Evolutionary conservation across 2,888 invertebrate species (phyloP).

Genomic region (Helobdella robusta): DNA sequence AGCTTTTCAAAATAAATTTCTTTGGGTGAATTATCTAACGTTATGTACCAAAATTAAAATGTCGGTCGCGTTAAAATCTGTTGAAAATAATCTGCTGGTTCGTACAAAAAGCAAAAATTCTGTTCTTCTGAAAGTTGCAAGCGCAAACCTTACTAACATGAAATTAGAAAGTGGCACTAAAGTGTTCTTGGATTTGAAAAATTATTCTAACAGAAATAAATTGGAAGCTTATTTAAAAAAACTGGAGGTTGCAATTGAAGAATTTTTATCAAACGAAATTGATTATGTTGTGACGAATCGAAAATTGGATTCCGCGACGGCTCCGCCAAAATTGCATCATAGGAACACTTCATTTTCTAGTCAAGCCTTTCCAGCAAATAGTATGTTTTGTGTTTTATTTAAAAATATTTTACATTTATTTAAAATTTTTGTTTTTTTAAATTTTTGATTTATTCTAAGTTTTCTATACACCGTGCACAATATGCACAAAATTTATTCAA

Average conservation of each 20-base stretch:
- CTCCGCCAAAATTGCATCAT: not conserved
- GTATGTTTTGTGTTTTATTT: too few species aligned
- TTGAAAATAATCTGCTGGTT: not conserved
- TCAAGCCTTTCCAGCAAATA: too few species aligned
- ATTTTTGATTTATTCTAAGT: too few species aligned
- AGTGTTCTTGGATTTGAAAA: not conserved
- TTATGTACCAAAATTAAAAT: too few species aligned
- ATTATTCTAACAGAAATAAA: not conserved
- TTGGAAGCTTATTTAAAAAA: not conserved
- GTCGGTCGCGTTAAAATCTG: not conserved
- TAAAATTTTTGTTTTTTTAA: too few species aligned
- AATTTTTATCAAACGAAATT: slow-evolving; percentile 2
- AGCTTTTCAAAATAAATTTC: too few species aligned
- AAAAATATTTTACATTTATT: too few species aligned
- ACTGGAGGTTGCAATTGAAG: not conserved
- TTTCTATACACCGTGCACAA: too few species aligned
- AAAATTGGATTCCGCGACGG: not conserved
- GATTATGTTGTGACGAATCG: not conserved
- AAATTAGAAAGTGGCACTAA: not conserved
- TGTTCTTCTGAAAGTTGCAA: not conserved
- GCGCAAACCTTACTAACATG: not conserved
- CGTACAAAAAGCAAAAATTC: not conserved
- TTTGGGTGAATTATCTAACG: too few species aligned
- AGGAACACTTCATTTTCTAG: too few species aligned
- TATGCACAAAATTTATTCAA: too few species aligned